Base-by-base conservation (phyloP, 2,888 invertebrate species). In the Eupithecia centaureata region DNA sequence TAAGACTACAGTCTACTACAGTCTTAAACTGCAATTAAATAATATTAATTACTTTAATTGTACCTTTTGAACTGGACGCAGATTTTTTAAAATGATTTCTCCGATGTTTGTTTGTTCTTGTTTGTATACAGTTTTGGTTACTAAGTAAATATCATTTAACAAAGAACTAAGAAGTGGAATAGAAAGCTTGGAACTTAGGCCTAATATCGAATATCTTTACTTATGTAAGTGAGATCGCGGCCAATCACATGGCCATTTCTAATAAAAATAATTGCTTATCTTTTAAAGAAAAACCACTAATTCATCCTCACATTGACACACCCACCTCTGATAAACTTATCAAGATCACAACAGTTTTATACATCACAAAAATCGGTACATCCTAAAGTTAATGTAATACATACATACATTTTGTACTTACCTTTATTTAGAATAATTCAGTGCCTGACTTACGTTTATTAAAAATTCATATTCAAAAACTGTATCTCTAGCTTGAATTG, bases 401-500 rank as follows among this genome's bases (percentile, higher is more conserved):
- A 67, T 57, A 35, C 67, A 67, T 63, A 73, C 59, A 61, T 67
- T n/a, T 71, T 71, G 71, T 71, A 73, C 47, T 47, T 47, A 47
- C 68, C 69, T 65, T 67, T 65, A 69, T 67, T 73, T 69, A 73
- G 67, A 73, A 69, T 73, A 68, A 71, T 69, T 71, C 71, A 73
- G 73, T 73, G 73, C 73, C 71, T 67, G 65, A 69, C 68, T 69
- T 65, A 65, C 51, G 63, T 63, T 38, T 59, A 57, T 33, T 60
- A 60, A 63, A n/a, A 63, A 61, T 52, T 51, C 64, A 52, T 63
- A 54, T 61, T 52, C 58, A 62, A 63, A 54, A 71, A 65, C 61
- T 33, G 57, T 57, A 30, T 28, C 28, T 57, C 32, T 33, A 18
- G 18, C 18, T 3, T 10, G 13, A 32, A 32, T 28, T 30, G 8